These are phyloP conservation scores for Tautogolabrus adspersus DNA, from an alignment of 2,113 vertebrate genomes.

Conservation along the genomic window DNA sequence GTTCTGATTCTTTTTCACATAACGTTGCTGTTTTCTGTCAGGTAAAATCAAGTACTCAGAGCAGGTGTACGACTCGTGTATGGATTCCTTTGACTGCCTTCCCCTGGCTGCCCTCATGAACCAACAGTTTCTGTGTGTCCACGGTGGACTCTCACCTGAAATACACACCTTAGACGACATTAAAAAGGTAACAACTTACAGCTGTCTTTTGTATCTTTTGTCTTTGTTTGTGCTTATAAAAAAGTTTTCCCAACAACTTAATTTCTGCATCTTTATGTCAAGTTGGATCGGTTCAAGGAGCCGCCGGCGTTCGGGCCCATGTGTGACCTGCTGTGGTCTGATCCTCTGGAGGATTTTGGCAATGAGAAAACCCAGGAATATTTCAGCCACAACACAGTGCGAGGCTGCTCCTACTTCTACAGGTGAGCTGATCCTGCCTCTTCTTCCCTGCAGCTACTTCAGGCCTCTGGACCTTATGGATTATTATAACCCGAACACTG, in stretches of 20 bases:
- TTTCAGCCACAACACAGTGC: slow-evolving; percentile 88
- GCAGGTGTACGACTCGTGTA: slow-evolving; percentile 88
- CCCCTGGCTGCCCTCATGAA: slow-evolving; percentile 88
- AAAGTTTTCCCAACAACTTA: background rate
- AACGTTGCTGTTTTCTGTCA: slow-evolving; percentile 51
- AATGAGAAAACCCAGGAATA: slow-evolving; percentile 89
- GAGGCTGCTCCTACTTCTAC: slow-evolving; percentile 89
- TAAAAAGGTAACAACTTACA: slow-evolving; percentile 79
- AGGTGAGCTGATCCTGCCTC: slow-evolving; percentile 72
- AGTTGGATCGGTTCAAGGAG: slow-evolving; percentile 89
- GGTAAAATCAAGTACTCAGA: slow-evolving; percentile 91
- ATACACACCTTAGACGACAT: slow-evolving; percentile 89
- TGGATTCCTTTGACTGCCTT: slow-evolving; percentile 88
- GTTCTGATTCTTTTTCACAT: background rate
- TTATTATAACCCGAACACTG: background rate
- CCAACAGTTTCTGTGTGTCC: slow-evolving; percentile 88
- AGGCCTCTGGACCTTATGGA: background rate
- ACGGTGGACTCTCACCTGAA: slow-evolving; percentile 87
- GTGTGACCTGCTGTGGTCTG: slow-evolving; percentile 88
- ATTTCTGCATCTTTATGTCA: slow-evolving; percentile 15
- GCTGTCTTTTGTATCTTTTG: too few relatives aligned
- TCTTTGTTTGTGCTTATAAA: slow-evolving; percentile 1
- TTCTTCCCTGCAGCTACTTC: slow-evolving; percentile 12
- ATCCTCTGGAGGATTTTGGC: slow-evolving; percentile 87
- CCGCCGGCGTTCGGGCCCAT: slow-evolving; percentile 87